These are phyloP conservation scores for Zeus faber DNA, from an alignment of 2,113 vertebrate species.

Conservation along the genomic window DNA sequence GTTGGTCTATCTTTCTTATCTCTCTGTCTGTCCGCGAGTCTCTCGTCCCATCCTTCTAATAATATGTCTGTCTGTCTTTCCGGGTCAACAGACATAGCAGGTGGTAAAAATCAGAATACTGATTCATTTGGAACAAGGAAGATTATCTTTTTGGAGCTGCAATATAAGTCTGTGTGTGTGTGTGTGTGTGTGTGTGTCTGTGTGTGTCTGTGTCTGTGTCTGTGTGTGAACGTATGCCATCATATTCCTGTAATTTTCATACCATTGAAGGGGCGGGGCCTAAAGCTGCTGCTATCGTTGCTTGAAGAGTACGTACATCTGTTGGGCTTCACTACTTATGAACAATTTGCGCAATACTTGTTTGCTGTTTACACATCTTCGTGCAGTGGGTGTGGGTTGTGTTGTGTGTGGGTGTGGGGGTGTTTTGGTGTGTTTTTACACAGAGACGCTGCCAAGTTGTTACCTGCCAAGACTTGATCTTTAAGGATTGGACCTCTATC, in stretches of 20 bases:
- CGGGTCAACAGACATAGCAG: slow-evolving; percentile 33
- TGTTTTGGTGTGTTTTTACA: no score
- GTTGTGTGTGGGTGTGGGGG: no score
- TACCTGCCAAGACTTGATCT: no score
- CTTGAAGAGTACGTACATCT: neutral
- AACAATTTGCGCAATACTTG: neutral
- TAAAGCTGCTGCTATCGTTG: neutral
- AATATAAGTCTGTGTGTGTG: slow-evolving; percentile 18
- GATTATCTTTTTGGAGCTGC: slow-evolving; percentile 49
- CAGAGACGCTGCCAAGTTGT: no score
- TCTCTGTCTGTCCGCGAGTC: neutral
- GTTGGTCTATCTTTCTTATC: neutral
- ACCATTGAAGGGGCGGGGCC: neutral
- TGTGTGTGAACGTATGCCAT: neutral
- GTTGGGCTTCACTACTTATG: neutral
- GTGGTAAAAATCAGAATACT: slow-evolving; percentile 31
- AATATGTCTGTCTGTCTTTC: neutral
- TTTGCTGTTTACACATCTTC: neutral
- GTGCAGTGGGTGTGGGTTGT: no score
- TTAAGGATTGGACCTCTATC: no score
- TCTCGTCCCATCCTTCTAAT: neutral
- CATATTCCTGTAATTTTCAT: neutral
- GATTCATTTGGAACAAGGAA: slow-evolving; percentile 32
- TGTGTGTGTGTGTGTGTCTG: neutral
- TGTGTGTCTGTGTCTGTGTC: slow-evolving; percentile 2